phyloP scores from a whole-genome alignment of 2,888 invertebrate species.

The Microplitis deprimator region DNA sequence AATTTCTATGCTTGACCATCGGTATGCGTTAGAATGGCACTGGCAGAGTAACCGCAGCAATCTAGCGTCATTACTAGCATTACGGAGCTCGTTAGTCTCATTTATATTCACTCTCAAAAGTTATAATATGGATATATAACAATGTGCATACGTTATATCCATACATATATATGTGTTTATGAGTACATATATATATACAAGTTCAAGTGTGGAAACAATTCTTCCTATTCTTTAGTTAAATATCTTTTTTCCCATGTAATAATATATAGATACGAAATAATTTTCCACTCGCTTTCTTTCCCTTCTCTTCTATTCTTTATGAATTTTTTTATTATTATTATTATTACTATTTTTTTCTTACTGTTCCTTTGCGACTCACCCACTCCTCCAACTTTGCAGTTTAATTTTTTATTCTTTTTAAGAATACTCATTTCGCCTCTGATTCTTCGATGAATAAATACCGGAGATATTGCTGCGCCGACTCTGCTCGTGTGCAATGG shows the following conservation, averaged over 20 bases:
- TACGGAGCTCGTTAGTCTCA: conserved; percentile 70
- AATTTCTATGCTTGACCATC: conserved; percentile 37
- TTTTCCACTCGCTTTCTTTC: conserved; percentile 26
- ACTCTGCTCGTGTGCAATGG: background rate
- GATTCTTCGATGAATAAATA: conserved; percentile 32
- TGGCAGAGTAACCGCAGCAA: conserved; percentile 55
- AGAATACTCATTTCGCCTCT: conserved; percentile 12
- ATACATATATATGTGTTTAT: conserved; percentile 13
- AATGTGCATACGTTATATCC: background rate
- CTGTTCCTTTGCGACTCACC: too few species aligned
- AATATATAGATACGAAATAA: conserved; percentile 30
- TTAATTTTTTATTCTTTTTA: too few species aligned
- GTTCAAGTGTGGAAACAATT: conserved; percentile 11
- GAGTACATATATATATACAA: conserved; percentile 7
- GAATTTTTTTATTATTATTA: background rate
- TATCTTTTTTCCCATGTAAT: conserved; percentile 34
- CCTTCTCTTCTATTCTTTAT: background rate
- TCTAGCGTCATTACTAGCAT: conserved; percentile 70
- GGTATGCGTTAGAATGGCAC: background rate
- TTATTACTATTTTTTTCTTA: background rate
- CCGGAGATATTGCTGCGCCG: background rate
- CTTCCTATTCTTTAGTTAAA: conserved; percentile 8
- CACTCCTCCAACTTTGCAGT: too few species aligned
- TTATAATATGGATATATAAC: background rate
- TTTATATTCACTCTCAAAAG: conserved; percentile 65